Evolutionary conservation across 2,113 vertebrate species (phyloP).

Genomic region (Aphelocoma coerulescens): DNA sequence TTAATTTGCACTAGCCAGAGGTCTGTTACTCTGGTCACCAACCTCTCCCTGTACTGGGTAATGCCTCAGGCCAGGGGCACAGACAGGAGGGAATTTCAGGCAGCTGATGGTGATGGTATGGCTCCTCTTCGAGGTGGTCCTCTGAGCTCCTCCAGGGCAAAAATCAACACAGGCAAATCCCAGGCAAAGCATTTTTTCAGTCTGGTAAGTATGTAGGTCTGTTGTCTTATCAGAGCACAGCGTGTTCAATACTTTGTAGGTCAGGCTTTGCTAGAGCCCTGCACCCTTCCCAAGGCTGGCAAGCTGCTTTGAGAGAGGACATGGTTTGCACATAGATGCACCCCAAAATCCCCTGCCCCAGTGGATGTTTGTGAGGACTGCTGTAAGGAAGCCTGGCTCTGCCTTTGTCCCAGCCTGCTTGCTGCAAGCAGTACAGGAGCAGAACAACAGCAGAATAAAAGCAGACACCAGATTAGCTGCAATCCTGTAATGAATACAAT

Average conservation of each 20-base stretch:
- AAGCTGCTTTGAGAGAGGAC: background rate
- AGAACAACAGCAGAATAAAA: slow-evolving; percentile 46
- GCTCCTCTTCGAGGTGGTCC: background rate
- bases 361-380: background rate
- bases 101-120: background rate
- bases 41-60: background rate
- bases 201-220: slow-evolving; percentile 21
- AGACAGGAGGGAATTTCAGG: slow-evolving; percentile 23
- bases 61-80: background rate
- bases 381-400: background rate
- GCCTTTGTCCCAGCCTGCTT: background rate
- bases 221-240: background rate
- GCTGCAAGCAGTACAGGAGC: slow-evolving; percentile 30
- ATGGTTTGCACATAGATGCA: background rate
- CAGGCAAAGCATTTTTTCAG: slow-evolving; percentile 8
- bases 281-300: background rate
- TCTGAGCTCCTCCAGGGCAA: background rate
- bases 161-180: background rate
- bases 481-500: slow-evolving; percentile 60
- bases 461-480: slow-evolving; percentile 55
- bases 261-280: background rate
- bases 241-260: background rate
- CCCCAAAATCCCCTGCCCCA: background rate
- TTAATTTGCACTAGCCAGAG: background rate
- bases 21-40: background rate